Base-by-base conservation (phyloP, 2,888 invertebrate species). In the Lasioglossum oenotherae region DNA sequence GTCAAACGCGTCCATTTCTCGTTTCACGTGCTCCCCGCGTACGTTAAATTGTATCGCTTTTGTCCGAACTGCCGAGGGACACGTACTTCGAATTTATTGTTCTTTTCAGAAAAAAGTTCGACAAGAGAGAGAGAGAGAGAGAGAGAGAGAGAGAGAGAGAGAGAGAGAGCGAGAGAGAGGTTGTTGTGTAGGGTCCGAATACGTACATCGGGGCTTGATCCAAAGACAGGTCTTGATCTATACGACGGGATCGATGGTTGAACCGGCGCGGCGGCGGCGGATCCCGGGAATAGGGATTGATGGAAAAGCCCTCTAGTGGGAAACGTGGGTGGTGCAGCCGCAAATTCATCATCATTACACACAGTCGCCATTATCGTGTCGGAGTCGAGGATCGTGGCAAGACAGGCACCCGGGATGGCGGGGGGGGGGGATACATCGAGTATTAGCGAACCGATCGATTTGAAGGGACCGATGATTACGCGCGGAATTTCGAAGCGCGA, bases 301-400 rank as follows among this genome's bases (percentile, higher is more conserved):
- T 78, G 78, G 78, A 53, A 78, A 78, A 78, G 53, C 78, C 78
- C 78, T 78, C 38, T 78, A 27, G 78, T 78, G 69, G 78, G 16
- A 23, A 69, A 53, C 46, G 49, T 53, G 49, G 69, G n/a, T 16
- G 64, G 67, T 16, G 23, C 23, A 23, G 53, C 53, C 35, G 41
- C 82, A 69, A 69, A 69, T 82, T 80, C 57, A 71, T 71, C 74
- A 53, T 46, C 53, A 44, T 67, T 67, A 35, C 69, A 53, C 57
- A 44, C 57, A 81, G 75, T 71, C 80, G 35, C 44, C 49, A 46
- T 69, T 69, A 80, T 57, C 67, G 38, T 67, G 57, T 31, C 64
- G 23, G n/a, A 14, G 49, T 77, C 77, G 49, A 46, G n/a, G 46
- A 77, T 77, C 49, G 80, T n/a, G 44, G 46, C 64, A 74, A 67